These are phyloP conservation scores for Labeo calbasu DNA, from an alignment of 2,797 vertebrate genomes.

Conservation along the genomic window DNA sequence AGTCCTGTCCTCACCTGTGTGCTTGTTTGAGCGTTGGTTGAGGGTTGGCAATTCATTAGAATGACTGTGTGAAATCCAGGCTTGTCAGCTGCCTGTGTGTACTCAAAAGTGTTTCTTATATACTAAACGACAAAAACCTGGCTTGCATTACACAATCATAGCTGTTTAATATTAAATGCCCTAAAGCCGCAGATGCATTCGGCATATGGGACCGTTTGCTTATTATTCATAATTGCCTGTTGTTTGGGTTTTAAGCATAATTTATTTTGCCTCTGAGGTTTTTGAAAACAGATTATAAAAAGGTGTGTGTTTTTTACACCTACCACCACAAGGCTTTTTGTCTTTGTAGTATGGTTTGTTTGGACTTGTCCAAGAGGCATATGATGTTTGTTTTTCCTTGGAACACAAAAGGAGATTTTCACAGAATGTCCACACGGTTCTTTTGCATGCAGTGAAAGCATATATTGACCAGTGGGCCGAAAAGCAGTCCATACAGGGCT, in stretches of 20 bases:
- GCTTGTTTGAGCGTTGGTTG: slow-evolving; percentile 44
- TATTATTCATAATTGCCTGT: neutral
- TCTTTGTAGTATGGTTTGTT: neutral
- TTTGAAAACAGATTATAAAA: neutral
- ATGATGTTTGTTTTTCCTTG: neutral
- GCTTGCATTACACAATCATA: neutral
- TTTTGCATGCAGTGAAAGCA: neutral
- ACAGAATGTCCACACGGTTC: neutral
- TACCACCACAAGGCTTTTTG: neutral
- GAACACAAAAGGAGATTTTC: neutral
- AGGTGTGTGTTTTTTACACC: neutral
- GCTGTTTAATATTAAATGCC: neutral
- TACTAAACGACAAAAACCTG: slow-evolving; percentile 10
- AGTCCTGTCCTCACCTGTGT: neutral
- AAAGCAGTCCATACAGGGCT: neutral
- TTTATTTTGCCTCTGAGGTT: slow-evolving; percentile 1
- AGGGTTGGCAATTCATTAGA: slow-evolving; percentile 56
- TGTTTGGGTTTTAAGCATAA: slow-evolving; percentile 5
- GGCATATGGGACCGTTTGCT: slow-evolving; percentile 2
- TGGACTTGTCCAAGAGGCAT: neutral
- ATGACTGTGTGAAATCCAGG: slow-evolving; percentile 54
- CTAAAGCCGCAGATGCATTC: neutral
- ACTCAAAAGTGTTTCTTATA: neutral
- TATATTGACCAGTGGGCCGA: neutral
- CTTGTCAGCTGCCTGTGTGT: neutral